Conservation (phyloP, 2,797 vertebrate genomes). For the Epinephelus coioides region DNA sequence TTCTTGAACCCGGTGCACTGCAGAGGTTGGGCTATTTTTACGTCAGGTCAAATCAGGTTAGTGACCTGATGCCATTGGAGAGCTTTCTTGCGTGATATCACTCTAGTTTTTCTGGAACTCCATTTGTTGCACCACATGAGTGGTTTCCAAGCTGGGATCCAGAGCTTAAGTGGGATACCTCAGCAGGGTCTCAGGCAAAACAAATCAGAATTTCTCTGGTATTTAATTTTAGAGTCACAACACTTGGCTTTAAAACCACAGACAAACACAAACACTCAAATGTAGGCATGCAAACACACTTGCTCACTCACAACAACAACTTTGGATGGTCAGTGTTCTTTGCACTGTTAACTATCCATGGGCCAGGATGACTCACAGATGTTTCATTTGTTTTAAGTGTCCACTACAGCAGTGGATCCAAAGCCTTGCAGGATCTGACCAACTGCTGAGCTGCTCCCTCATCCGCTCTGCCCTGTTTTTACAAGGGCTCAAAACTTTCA, state of each 20-base stretch:
- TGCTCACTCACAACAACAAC: constrained; percentile 28
- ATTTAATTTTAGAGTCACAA: constrained; percentile 46
- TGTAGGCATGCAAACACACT: background rate
- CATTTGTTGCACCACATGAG: background rate
- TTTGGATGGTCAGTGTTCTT: constrained; percentile 48
- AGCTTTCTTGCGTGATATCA: background rate
- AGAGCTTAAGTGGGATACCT: constrained; percentile 17
- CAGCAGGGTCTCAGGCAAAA: constrained; percentile 31
- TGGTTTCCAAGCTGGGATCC: constrained; percentile 9
- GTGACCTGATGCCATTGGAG: background rate
- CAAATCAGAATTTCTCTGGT: constrained; percentile 28
- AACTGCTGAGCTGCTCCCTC: constrained; percentile 49
- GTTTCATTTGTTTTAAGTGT: constrained; percentile 65
- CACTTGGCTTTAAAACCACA: constrained; percentile 41
- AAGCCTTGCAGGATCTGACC: constrained; percentile 38
- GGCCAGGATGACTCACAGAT: constrained; percentile 59
- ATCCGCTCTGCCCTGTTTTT: constrained; percentile 58
- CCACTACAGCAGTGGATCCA: constrained; percentile 38
- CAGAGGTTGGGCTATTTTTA: background rate
- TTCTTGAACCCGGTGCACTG: constrained; percentile 13
- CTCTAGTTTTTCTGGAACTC: background rate
- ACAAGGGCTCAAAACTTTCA: constrained; percentile 43
- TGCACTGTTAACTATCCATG: constrained; percentile 50
- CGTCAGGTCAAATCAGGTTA: constrained; percentile 26
- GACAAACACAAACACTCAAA: constrained; percentile 37